These are phyloP conservation scores for Danaus chrysippus DNA, from an alignment of 2,888 invertebrate genomes.

Conservation along the genomic window DNA sequence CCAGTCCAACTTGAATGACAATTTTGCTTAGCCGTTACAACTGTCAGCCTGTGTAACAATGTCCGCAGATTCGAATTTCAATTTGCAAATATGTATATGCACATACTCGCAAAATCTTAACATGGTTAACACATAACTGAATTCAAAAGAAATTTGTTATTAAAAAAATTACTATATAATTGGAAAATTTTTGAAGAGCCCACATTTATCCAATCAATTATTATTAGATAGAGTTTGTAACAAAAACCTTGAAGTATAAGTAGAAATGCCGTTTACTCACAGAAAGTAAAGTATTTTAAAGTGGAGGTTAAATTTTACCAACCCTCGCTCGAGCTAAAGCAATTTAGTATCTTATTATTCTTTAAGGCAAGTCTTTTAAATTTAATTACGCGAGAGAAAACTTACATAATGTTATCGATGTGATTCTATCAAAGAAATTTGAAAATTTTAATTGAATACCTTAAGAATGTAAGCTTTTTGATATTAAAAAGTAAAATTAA, in stretches of 20 bases:
- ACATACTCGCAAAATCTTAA: no score
- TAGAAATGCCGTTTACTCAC: background rate
- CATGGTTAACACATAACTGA: no score
- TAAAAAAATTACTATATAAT: no score
- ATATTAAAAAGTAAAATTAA: background rate
- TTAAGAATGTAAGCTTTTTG: background rate
- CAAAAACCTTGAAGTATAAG: background rate
- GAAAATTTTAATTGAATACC: background rate
- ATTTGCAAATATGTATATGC: no score
- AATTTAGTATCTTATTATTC: conserved; percentile 16
- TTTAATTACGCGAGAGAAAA: conserved; percentile 16
- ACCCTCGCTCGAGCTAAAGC: conserved; percentile 15
- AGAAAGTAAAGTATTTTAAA: background rate
- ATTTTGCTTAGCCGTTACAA: no score
- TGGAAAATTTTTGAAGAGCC: no score
- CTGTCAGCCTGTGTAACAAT: no score
- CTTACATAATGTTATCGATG: conserved; percentile 2
- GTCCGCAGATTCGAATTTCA: no score
- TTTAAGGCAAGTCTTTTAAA: conserved; percentile 14
- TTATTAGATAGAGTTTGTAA: no score
- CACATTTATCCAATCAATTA: no score
- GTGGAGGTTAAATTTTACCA: conserved; percentile 1
- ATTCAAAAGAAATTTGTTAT: no score
- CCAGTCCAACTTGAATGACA: no score
- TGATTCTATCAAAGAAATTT: background rate